phyloP scores from a whole-genome alignment of 2,113 vertebrate genomes.

The Petrocephalus zakoni region DNA sequence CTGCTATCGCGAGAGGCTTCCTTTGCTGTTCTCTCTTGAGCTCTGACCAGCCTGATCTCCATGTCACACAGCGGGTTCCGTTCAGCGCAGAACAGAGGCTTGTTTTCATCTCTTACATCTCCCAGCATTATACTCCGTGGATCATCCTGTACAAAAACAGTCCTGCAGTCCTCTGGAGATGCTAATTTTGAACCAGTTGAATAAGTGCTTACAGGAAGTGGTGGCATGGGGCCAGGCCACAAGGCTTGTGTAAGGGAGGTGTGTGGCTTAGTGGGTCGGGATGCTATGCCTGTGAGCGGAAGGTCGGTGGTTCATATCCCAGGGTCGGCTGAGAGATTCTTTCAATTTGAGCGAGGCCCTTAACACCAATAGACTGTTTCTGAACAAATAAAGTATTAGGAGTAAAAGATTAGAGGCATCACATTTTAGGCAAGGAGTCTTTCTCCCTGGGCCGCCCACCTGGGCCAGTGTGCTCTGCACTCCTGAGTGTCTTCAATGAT shows the following conservation, averaged over 20 bases:
- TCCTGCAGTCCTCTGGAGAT: slow-evolving; percentile 3
- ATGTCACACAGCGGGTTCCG: neutral
- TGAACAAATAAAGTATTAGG: neutral
- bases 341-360: neutral
- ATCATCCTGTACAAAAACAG: neutral
- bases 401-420: neutral
- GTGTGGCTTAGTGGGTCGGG: neutral
- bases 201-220: slow-evolving; percentile 42
- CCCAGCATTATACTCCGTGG: neutral
- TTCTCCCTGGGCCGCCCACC: neutral
- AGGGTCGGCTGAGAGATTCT: neutral
- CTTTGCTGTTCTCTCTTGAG: neutral
- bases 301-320: neutral
- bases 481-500: neutral
- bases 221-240: slow-evolving; percentile 30
- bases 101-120: neutral
- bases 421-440: neutral
- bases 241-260: neutral
- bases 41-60: neutral
- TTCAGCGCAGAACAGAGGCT: too few species aligned
- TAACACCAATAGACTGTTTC: neutral
- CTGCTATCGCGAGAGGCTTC: neutral
- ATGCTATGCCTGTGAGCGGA: neutral
- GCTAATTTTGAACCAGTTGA: slow-evolving; percentile 43
- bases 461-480: neutral